Evolutionary conservation across 2,797 vertebrate species (phyloP).

Genomic region (Corythornis leucogaster): DNA sequence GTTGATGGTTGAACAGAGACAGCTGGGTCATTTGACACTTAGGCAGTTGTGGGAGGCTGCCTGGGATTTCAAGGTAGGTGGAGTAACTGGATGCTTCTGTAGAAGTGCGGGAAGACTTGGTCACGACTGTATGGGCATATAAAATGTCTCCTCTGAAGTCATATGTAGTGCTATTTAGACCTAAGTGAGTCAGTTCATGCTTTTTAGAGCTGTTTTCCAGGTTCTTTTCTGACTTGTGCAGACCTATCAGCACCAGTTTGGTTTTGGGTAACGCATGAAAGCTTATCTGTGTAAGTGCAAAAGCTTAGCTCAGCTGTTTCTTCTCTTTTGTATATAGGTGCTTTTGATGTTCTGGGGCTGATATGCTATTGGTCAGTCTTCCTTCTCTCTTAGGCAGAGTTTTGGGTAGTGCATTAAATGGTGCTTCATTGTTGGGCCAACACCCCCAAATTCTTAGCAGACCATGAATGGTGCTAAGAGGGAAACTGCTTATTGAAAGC

Average conservation of each 20-base stretch:
- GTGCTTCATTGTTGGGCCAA: background rate
- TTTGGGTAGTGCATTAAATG: background rate
- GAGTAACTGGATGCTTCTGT: slow-evolving; percentile 33
- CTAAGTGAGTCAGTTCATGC: slow-evolving; percentile 4
- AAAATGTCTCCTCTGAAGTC: slow-evolving; percentile 49
- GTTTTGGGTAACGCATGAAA: background rate
- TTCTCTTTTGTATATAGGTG: background rate
- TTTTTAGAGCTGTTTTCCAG: background rate
- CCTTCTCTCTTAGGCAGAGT: background rate
- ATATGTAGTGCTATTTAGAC: background rate
- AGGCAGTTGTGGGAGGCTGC: slow-evolving; percentile 53
- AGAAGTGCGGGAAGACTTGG: slow-evolving; percentile 35
- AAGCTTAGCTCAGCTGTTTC: slow-evolving; percentile 11
- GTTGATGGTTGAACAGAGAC: slow-evolving; percentile 32
- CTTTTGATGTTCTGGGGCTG: slow-evolving; percentile 43
- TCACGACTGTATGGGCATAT: slow-evolving; percentile 53
- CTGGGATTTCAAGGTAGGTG: slow-evolving; percentile 42
- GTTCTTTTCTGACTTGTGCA: background rate
- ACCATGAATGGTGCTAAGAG: background rate
- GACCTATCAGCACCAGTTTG: background rate
- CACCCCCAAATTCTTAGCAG: background rate
- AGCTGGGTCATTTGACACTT: slow-evolving; percentile 63
- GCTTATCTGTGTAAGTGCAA: background rate
- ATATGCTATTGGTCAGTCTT: slow-evolving; percentile 4
- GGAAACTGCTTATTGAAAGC: background rate